Conservation (phyloP, 2,888 invertebrate species). For the Oscheius sp. region DNA sequence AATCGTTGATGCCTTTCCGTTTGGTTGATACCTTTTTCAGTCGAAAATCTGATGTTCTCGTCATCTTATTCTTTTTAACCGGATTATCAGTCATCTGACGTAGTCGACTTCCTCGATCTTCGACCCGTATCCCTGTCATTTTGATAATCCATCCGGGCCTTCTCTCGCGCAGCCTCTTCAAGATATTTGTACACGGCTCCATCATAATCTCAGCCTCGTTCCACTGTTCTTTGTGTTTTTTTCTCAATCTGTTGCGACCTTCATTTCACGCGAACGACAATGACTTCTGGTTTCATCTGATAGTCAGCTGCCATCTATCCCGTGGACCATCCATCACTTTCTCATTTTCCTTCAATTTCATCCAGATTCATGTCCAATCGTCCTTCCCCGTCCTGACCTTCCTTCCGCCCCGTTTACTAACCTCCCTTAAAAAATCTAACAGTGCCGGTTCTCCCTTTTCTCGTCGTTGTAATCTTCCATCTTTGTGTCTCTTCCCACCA, state of each 20-base stretch:
- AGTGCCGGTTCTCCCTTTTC: conserved; percentile 17
- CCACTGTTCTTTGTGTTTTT: background rate
- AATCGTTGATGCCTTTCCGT: too few species aligned
- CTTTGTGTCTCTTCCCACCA: too few species aligned
- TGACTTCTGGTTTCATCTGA: background rate
- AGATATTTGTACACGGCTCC: conserved; percentile 24
- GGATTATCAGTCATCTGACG: too few species aligned
- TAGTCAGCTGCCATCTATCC: background rate
- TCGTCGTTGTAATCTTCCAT: conserved; percentile 35
- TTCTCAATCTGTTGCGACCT: background rate
- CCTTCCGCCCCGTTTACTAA: background rate
- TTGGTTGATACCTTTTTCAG: too few species aligned
- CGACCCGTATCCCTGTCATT: background rate
- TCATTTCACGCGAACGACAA: background rate
- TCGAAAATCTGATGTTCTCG: too few species aligned
- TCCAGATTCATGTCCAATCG: background rate
- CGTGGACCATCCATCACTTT: background rate
- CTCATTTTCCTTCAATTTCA: background rate
- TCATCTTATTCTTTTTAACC: too few species aligned
- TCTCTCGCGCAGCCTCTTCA: background rate
- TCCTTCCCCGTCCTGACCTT: background rate
- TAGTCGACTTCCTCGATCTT: too few species aligned
- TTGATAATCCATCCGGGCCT: conserved; percentile 10
- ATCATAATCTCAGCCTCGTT: conserved; percentile 2
- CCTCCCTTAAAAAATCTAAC: conserved; percentile 7